Base-by-base conservation (phyloP, 2,888 invertebrate species). In the Abrostola triplasia region DNA sequence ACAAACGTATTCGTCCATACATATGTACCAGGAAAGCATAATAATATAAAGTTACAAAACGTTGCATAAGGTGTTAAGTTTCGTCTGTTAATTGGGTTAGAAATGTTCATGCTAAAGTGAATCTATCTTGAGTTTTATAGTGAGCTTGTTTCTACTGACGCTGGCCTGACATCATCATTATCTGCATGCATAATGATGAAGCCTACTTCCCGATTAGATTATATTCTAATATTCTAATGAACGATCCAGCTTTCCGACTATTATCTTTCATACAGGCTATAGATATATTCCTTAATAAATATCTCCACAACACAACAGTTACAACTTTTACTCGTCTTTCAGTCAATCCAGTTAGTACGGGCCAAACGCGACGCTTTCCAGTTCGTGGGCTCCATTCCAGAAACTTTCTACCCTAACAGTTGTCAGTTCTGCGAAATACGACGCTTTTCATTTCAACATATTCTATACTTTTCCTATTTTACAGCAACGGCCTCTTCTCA, bases 1-100 rank as follows among this genome's bases (percentile, higher is more conserved):
- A 35, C 48, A 36, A 49, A 49, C 35, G 4, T 55, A 54, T 63
- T 61, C 59, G 52, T 52, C 58, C 37, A 64, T 44, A 50, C 48
- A 11, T 11, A 36, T 36, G 56, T 60, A 69, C 64, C 36, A 77
- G 59, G 55, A 55, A 61, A 65, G 59, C 70, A 77, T 74, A 42
- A 55, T 47, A 59, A 59, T 41, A 36, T 49, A 63, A 48, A 44
- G 58, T 64, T 57, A 50, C 56, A 50, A 64, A 64, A 64, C 36
- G 48, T 53, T 60, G 52, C 52, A 54, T 64, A 50, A 66, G 58
- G 13, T 53, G 54, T 49, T 10, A 54, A 13, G 59, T 62, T 59
- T 56, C 41, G 49, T 11, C 11, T 41, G 36, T 13, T 10, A 48
- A 48, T 52, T 44, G 13, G 8, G 24, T 24, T 24, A 24, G 24